Evolutionary conservation across 2,888 invertebrate species (phyloP).

Genomic region (Cheilosia scutellata): DNA sequence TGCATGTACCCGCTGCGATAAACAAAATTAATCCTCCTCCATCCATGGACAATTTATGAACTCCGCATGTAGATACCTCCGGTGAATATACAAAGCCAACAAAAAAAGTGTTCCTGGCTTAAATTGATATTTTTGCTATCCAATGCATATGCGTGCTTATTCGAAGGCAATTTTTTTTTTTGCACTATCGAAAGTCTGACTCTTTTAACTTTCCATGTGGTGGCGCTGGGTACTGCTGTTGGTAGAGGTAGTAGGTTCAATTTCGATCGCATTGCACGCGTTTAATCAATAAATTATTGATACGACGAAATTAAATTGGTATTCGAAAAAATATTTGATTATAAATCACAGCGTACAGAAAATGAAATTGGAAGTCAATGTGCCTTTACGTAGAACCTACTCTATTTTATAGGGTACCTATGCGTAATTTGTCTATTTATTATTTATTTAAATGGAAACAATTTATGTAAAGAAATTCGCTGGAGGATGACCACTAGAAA

Average conservation of each 20-base stretch:
- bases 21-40: constrained; percentile 71
- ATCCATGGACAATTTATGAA: constrained; percentile 69
- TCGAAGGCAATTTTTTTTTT: constrained; percentile 40
- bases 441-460: background rate
- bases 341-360: constrained; percentile 56
- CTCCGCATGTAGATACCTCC: constrained; percentile 28
- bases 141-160: constrained; percentile 29
- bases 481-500: too few species aligned
- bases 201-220: constrained; percentile 23
- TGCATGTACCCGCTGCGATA: constrained; percentile 62
- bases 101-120: constrained; percentile 37
- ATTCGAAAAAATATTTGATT: constrained; percentile 65
- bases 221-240: background rate
- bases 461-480: background rate
- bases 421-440: background rate
- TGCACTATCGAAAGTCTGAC: background rate
- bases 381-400: constrained; percentile 4
- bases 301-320: constrained; percentile 73
- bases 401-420: constrained; percentile 16
- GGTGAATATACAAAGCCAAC: constrained; percentile 5
- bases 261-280: constrained; percentile 73
- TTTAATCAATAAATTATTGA: constrained; percentile 71
- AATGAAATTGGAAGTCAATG: constrained; percentile 61
- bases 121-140: constrained; percentile 64
- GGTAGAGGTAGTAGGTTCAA: constrained; percentile 45